Evolutionary conservation across 2,888 invertebrate genomes (phyloP).

Genomic region (Aplocera efformata): DNA sequence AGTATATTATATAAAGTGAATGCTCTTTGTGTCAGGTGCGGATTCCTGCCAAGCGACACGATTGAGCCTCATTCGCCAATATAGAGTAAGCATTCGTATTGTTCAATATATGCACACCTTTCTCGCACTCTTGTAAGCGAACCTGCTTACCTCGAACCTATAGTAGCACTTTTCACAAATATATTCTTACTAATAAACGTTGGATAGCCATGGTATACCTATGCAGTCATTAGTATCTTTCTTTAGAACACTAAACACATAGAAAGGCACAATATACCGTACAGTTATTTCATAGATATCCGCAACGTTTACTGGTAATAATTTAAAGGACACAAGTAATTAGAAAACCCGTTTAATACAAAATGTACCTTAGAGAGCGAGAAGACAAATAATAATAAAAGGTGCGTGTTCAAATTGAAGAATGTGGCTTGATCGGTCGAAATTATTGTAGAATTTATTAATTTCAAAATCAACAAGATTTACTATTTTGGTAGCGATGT

Average conservation of each 20-base stretch:
- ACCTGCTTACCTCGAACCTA: constrained; percentile 9
- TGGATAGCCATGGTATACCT: constrained; percentile 1
- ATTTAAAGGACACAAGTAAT: constrained; percentile 1
- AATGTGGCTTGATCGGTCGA: constrained; percentile 40
- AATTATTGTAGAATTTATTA: neutral
- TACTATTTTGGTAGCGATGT: no score
- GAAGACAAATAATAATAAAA: constrained; percentile 5
- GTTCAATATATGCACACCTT: constrained; percentile 33
- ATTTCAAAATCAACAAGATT: neutral
- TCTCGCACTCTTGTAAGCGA: constrained; percentile 20
- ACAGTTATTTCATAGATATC: constrained; percentile 3
- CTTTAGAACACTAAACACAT: neutral
- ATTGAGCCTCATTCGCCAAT: constrained; percentile 76
- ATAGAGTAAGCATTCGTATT: constrained; percentile 71
- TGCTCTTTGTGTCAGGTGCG: constrained; percentile 73
- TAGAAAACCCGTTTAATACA: neutral
- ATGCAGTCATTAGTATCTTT: constrained; percentile 1
- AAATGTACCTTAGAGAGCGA: constrained; percentile 11
- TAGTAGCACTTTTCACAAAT: constrained; percentile 12
- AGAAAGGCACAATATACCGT: neutral
- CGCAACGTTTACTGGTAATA: constrained; percentile 8
- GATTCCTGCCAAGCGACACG: constrained; percentile 76
- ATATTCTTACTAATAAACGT: constrained; percentile 3
- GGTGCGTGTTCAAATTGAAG: constrained; percentile 15
- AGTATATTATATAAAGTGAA: constrained; percentile 28